Conservation (phyloP, 1,140 invertebrate species). For the Chelonus insularis region DNA sequence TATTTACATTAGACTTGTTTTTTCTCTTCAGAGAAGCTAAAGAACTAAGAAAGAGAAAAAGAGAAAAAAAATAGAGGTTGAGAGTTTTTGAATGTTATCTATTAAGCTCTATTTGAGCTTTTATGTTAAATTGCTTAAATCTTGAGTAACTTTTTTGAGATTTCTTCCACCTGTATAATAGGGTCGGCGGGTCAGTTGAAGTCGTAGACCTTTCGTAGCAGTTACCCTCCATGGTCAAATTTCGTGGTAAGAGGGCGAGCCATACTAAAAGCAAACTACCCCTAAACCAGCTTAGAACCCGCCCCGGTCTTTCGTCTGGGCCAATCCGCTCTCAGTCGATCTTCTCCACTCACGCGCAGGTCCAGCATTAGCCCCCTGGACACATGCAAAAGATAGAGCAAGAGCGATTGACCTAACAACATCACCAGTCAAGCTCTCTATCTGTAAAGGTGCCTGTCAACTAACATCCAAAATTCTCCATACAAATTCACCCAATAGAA, state of each 20-base stretch:
- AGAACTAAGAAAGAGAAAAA: too few relatives aligned
- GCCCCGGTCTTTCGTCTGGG: constrained; percentile 44
- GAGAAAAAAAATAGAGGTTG: too few relatives aligned
- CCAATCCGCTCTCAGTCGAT: constrained; percentile 52
- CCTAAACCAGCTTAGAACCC: constrained; percentile 60
- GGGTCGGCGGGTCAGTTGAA: constrained; percentile 7
- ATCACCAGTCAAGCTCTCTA: neutral
- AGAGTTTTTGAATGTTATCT: too few relatives aligned
- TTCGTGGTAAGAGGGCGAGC: constrained; percentile 5
- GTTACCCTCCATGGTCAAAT: constrained; percentile 20
- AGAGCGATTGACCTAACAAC: constrained; percentile 11
- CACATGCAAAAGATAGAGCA: constrained; percentile 19
- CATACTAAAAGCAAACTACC: constrained; percentile 43
- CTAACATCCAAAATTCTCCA: too few relatives aligned
- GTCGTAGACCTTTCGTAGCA: constrained; percentile 13
- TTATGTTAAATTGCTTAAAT: too few relatives aligned
- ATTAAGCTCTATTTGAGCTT: too few relatives aligned
- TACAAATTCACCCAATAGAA: too few relatives aligned
- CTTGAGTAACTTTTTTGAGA: too few relatives aligned
- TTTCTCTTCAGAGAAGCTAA: too few relatives aligned
- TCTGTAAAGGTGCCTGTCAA: too few relatives aligned
- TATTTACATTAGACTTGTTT: too few relatives aligned
- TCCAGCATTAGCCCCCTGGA: constrained; percentile 42
- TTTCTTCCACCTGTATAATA: neutral
- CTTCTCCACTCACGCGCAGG: constrained; percentile 48